Conservation (phyloP, 2,797 vertebrate species). For the Smutsia temminckii region DNA sequence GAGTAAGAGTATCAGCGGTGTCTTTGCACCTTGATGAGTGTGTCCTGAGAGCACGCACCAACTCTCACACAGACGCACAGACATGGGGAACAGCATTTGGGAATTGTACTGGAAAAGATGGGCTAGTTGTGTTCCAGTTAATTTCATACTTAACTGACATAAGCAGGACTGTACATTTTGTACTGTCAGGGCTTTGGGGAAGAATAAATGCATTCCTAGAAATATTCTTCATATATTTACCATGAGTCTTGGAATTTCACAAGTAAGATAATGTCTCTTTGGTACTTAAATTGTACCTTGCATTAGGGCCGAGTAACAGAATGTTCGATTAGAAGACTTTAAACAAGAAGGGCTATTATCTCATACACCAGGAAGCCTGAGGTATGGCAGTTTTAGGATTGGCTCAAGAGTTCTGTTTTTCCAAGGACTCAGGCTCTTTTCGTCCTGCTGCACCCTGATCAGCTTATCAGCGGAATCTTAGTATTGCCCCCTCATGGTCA, state of each 20-base stretch:
- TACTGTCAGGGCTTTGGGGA: not conserved
- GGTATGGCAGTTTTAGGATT: not conserved
- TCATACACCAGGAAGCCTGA: not conserved
- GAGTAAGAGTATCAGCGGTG: no score
- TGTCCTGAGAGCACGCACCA: not conserved
- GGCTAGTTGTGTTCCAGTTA: not conserved
- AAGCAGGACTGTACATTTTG: no score
- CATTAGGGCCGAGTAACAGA: not conserved
- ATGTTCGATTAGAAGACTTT: not conserved
- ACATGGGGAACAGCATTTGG: not conserved
- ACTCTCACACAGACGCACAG: not conserved
- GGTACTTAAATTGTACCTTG: not conserved
- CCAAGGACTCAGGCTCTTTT: no score
- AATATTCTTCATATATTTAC: not conserved
- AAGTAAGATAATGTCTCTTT: not conserved
- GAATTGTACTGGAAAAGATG: not conserved
- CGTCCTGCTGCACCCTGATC: not conserved
- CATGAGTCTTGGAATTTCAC: not conserved
- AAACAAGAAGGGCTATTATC: not conserved
- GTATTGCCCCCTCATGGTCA: not conserved
- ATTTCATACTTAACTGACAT: not conserved
- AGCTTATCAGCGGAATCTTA: not conserved
- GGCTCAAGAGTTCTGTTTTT: not conserved
- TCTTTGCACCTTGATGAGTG: not conserved
- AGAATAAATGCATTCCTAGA: not conserved